Base-by-base conservation (phyloP, 2,888 invertebrate species). In the Clitarchus hookeri region DNA sequence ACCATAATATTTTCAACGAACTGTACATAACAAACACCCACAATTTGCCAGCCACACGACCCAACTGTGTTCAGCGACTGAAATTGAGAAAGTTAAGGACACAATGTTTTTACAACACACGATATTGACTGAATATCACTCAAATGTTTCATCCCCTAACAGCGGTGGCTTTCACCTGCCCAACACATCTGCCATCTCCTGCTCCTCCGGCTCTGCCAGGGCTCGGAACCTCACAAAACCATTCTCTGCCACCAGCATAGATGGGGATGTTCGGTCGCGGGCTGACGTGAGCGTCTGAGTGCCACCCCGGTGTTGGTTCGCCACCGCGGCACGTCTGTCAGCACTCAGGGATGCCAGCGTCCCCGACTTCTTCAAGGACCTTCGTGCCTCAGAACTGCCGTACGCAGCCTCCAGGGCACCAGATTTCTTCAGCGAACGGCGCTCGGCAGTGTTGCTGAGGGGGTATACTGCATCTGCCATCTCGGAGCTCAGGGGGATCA, bases 211-310 rank as follows among this genome's bases (percentile, higher is more conserved):
- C 88, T 92, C 92, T 44, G 91, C 96, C 89, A 96, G 92, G 25
- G 96, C 95, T 88, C 97, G 94, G 92, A 97, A 97, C 89, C 98
- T 93, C 23, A 97, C 95, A 91, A 97, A 97, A 9, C 97, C 97
- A 90, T 97, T 96, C 90, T 98, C 97, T 87, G 97, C 96, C n/a
- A 97, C 97, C 88, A 97, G 92, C 96, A 97, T 97, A 89, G 97
- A 92, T 84, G 91, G 90, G 94, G 90, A 87, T 25, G 87, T 88
- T 84, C 85, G 82, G 53, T 87, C 88, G 26, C 87, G 84, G 23
- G 87, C 54, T 48, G 86, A 82, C 78, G 85, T 65, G 19, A 88
- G 82, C 25, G 88, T 88, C 85, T 88, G 86, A 78, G 85, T 36
- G 26, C 88, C 87, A 48, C 87, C 53, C 36, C 86, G 77, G 83